Evolutionary conservation across 1,140 invertebrate genomes (phyloP).

Genomic region (Aphis craccivora): DNA sequence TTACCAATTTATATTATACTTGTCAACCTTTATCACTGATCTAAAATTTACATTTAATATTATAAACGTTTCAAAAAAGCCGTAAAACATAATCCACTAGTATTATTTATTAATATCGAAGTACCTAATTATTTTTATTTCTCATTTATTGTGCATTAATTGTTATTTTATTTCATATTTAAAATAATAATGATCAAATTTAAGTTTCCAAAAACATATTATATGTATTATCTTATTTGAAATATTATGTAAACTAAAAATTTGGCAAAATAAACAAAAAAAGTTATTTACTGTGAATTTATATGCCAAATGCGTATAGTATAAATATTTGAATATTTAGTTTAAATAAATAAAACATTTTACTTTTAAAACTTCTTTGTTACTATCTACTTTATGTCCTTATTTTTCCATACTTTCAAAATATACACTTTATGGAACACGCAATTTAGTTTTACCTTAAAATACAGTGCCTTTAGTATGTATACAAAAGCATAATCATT

Average conservation of each 20-base stretch:
- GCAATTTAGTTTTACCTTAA: slow-evolving; percentile 29
- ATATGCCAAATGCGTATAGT: background rate
- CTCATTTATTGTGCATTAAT: background rate
- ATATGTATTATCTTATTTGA: background rate
- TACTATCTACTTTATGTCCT: slow-evolving; percentile 13
- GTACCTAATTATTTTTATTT: background rate
- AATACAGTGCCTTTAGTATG: slow-evolving; percentile 6
- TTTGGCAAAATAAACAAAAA: background rate
- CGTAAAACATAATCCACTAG: background rate
- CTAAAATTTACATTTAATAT: background rate
- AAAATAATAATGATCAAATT: background rate
- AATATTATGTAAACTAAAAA: slow-evolving; percentile 10
- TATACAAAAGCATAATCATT: slow-evolving; percentile 33
- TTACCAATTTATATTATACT: background rate
- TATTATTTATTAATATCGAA: background rate
- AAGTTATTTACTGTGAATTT: slow-evolving; percentile 20
- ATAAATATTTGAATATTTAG: slow-evolving; percentile 37
- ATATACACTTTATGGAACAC: background rate
- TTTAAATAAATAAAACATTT: slow-evolving; percentile 22
- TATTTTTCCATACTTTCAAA: slow-evolving; percentile 31
- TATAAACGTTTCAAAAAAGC: background rate
- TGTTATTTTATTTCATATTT: background rate
- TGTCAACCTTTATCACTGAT: background rate
- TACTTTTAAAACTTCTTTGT: slow-evolving; percentile 30
- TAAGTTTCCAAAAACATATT: background rate